Base-by-base conservation (phyloP, 2,113 vertebrate genomes). In the Triplophysa rosa region DNA sequence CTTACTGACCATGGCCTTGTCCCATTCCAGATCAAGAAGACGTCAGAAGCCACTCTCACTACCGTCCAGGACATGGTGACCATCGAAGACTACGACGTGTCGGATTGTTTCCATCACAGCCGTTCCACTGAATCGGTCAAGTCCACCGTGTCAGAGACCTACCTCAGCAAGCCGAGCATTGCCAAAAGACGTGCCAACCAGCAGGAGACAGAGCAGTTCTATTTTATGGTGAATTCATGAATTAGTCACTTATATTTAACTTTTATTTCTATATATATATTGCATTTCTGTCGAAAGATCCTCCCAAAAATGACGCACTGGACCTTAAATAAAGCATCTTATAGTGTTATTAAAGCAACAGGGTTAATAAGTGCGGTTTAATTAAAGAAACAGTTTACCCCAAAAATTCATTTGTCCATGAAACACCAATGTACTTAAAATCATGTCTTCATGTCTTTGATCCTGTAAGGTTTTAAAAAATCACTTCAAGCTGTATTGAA, bases 21-120 rank as follows among this genome's bases (percentile, higher is more conserved):
- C 58, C 4, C 42, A 45, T 76, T 74, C 8, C 85, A 99, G 98
- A 94, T 99, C 72, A 99, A 99, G 90, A 99, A 99, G 89, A 99
- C 98, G 0, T 96, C 96, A 0, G 98, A 99, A 90, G 98, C 98
- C 79, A 99, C 98, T 19, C 90, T 98, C 76, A 97, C 98, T 87
- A 98, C 98, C 2, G 95, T 99, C 89, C 97, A 98, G 86, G 98
- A 99, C 78, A 98, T 99, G 96, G 96, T 98, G 83, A 98, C 97
- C 80, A 97, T 99, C 0, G 98, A 99, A 84, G 97, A 99, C 89
- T 99, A 98, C 0, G 97, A 99, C 40, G 98, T 99, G 67, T 99
- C 98, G 0, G 98, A 99, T 85, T 97, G 96, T 84, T 99, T 99
- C 92, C 97, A 99, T 86, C 98, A 99, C 86, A 99, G 98, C 84